Base-by-base conservation (phyloP, 2,797 vertebrate species). In the Menidia menidia region DNA sequence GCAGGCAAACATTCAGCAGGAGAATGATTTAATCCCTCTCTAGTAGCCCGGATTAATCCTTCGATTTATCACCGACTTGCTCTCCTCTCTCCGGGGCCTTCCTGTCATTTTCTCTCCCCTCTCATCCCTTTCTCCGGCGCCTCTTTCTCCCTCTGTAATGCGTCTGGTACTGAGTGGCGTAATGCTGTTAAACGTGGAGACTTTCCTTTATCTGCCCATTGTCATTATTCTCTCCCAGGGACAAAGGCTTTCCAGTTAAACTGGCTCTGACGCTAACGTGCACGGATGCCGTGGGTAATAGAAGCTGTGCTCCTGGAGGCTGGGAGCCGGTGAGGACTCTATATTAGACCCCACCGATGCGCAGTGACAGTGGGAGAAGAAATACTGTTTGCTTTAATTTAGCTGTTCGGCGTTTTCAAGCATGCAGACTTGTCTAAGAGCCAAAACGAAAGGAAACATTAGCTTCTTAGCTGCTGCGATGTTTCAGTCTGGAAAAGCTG, bases 31-130 rank as follows among this genome's bases (percentile, higher is more conserved):
- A 94, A 93, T 93, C 89, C 90, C 71, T 87, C 83, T 81, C 84
- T 89, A 90, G 90, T 87, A 78, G 79, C 84, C 73, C 3, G 88
- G 92, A 94, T 94, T 94, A 94, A 83, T 85, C 81, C 79, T 62
- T 57, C 32, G 67, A 88, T 92, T 91, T 90, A 87, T 91, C 91
- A 77, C 80, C 55, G 84, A 65, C 73, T 80, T 30, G 1, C 69
- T 82, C 80, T 87, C 83, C 87, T 84, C 68, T 76, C 64, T 16
- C 25, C 25, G 25, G 50, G 58, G 77, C 76, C 64, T 64, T 44
- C 4, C 80, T 88, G 71, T 83, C 76, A 56, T 78, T 84, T 80
- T 82, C 82, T 81, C 70, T 79, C 70, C 45, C 54, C 77, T 71
- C 67, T 82, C 77, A 71, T 75, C 73, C 69, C 31, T 74, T 76